phyloP scores from a whole-genome alignment of 2,888 invertebrate genomes.

The Theodoxus fluviatilis region DNA sequence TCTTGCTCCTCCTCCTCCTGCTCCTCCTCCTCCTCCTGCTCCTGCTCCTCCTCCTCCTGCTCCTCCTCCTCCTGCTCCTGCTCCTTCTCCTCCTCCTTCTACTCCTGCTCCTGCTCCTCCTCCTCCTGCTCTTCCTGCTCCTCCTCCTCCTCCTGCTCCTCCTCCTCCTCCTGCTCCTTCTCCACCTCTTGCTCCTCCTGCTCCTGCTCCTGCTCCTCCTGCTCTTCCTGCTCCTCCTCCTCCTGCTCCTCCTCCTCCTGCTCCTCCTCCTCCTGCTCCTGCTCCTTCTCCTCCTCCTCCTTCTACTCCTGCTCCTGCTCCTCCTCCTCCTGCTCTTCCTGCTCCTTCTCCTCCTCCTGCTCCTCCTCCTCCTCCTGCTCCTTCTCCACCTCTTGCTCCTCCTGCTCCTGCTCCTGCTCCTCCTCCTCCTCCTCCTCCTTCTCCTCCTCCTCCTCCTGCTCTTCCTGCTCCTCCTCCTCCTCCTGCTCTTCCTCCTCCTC shows the following conservation, averaged over 20 bases:
- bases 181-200: conserved; percentile 33
- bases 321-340: conserved; percentile 26
- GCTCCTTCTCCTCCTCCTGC: conserved; percentile 37
- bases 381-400: conserved; percentile 46
- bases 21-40: conserved; percentile 25
- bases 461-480: conserved; percentile 62
- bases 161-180: conserved; percentile 51
- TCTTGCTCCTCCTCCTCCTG: conserved; percentile 36
- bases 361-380: conserved; percentile 59
- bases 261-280: conserved; percentile 21
- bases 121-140: conserved; percentile 56
- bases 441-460: conserved; percentile 61
- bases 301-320: conserved; percentile 43
- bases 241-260: background rate
- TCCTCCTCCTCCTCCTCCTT: conserved; percentile 58
- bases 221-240: conserved; percentile 5
- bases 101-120: conserved; percentile 63
- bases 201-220: too few species aligned
- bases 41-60: conserved; percentile 25
- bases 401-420: conserved; percentile 59
- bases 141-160: conserved; percentile 64
- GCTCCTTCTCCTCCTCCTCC: conserved; percentile 38
- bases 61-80: conserved; percentile 48
- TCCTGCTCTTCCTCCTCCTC: conserved; percentile 60
- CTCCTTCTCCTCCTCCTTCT: conserved; percentile 53